A percentile compares a stretch with the other conserved stretches of the same genome.
Conservation (phyloP, 2,113 vertebrate species). For the Geococcyx californianus region DNA sequence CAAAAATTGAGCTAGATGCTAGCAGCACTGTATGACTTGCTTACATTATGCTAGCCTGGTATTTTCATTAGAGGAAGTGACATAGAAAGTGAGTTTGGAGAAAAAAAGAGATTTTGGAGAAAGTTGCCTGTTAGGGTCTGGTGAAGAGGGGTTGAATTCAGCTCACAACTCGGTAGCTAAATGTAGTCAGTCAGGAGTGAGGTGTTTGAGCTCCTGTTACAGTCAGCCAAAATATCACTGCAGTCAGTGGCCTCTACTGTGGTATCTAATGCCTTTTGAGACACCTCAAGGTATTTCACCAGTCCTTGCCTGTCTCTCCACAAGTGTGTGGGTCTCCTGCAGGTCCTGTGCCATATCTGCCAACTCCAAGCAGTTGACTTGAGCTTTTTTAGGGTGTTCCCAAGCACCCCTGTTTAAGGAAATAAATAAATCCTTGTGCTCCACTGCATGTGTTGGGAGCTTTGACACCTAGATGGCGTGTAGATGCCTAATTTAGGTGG, state of each 20-base stretch:
- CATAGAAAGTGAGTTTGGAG: not conserved
- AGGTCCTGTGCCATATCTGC: not conserved
- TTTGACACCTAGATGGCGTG: not conserved
- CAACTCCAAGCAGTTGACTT: not conserved
- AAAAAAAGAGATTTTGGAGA: fast-evolving
- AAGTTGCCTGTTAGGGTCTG: not conserved
- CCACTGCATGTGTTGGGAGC: not conserved
- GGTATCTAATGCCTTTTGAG: not conserved
- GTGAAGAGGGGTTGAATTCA: not conserved
- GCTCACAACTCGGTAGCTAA: not conserved
- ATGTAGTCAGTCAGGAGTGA: not conserved
- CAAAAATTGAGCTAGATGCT: not conserved
- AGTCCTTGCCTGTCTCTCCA: not conserved
- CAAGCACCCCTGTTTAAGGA: not conserved
- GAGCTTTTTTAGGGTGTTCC: not conserved
- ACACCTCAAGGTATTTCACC: not conserved
- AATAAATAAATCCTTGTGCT: not conserved
- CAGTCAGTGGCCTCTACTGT: not conserved
- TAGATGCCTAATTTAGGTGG: not conserved
- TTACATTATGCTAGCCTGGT: not conserved
- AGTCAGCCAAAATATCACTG: not conserved
- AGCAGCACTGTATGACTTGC: not conserved
- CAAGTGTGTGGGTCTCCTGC: not conserved
- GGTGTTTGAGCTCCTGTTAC: not conserved
- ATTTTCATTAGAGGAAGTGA: not conserved